Percentiles rank a stretch among this genome's conserved stretches.
phyloP scores from a whole-genome alignment of 23 tunicate genomes.

The Halocynthia roretzi region DNA sequence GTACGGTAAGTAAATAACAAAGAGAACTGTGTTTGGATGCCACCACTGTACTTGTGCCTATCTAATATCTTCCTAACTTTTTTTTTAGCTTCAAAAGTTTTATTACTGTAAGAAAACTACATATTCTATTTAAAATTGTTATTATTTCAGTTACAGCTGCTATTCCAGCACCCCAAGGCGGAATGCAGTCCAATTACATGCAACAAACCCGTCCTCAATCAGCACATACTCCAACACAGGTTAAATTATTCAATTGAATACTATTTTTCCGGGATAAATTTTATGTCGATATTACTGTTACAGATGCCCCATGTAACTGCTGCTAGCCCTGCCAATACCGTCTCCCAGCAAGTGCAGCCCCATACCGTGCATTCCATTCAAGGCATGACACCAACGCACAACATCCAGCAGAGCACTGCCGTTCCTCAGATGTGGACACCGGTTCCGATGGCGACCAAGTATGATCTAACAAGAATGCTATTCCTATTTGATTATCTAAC shows the following conservation, averaged over 20 bases:
- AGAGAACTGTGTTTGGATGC: not conserved
- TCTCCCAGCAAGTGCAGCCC: slow-evolving; percentile 6
- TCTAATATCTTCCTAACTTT: not conserved
- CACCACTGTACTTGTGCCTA: not conserved
- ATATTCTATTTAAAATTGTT: no score
- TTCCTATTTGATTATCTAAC: not conserved
- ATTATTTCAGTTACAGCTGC: no score
- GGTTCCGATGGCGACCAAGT: not conserved
- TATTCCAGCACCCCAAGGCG: slow-evolving; percentile 16
- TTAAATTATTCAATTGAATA: not conserved
- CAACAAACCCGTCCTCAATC: slow-evolving; percentile 70
- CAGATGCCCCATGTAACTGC: slow-evolving; percentile 24
- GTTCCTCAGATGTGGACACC: not conserved
- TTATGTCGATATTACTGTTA: not conserved
- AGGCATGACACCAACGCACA: not conserved
- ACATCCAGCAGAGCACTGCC: not conserved
- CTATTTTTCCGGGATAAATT: not conserved
- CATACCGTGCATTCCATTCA: not conserved
- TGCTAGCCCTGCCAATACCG: slow-evolving; percentile 6
- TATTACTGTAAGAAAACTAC: no score
- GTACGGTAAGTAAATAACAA: not conserved
- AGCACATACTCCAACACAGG: slow-evolving; percentile 77
- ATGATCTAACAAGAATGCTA: not conserved
- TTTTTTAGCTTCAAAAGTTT: not conserved
- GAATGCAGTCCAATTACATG: slow-evolving; percentile 2